Evolutionary conservation across 2,888 invertebrate species (phyloP), one percentile per base, ranked within the genome.

Genomic region (Phalera bucephala): DNA sequence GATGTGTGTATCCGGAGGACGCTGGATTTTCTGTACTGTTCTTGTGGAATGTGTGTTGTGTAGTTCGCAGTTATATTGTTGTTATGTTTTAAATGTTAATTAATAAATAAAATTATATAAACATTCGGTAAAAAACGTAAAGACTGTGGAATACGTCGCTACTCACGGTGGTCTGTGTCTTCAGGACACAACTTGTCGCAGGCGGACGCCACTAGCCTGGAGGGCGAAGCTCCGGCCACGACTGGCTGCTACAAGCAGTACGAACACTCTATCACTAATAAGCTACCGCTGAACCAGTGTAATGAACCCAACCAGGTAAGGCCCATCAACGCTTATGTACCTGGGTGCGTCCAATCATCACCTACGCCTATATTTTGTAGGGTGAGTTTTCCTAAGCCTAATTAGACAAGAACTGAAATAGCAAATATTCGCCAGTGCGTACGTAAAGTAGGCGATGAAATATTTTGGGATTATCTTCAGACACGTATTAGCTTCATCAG

Each of bases 121-220:
- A 4, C 14, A 62, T 50, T 62, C 61, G 64, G 62, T 57, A 60
- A 64, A 63, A 62, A 56, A 54, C 64, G 68, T 63, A 63, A 57
- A 62, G 55, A 64, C 43, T 51, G 56, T 57, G 64, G 80, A 78
- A 77, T 68, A 69, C 80, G 78, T 76, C 70, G 83, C 86, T 84
- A 84, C 81, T 87, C 75, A 86, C 67, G 77, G 72, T 84, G 82
- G 82, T 89, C 71, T 86, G 85, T 89, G 87, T 83, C 84, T 86
- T 72, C 93, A 96, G 96, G 96, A 92, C 96, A 96, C 93, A 96
- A 96, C 92, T 91, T 96, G 92, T 95, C 96, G 81, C 95, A 96
- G 90, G 94, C 92, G 76, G 96, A 96, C 87, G 95, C 94, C 69
- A 95, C 94, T 91, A 96, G 96, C 82, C 92, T 95, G 68, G 95